phyloP scores from a whole-genome alignment of 2,113 vertebrate species.

The Gobius niger region DNA sequence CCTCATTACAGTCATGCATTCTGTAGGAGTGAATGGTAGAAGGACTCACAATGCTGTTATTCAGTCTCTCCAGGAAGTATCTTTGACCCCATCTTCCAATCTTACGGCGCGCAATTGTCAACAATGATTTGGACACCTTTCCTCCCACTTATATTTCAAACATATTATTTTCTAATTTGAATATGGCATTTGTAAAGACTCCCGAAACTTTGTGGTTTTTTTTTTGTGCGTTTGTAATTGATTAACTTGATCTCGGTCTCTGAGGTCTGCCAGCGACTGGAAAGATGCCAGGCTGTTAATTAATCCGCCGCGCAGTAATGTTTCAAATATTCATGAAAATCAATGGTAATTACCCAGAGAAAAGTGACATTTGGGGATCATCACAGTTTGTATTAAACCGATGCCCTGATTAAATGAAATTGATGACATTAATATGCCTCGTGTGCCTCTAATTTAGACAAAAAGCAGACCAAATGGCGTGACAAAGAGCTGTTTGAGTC shows the following conservation, averaged over 20 bases:
- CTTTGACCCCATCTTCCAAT: not conserved
- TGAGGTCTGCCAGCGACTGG: slow-evolving; percentile 1
- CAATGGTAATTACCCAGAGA: slow-evolving; percentile 30
- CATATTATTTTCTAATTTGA: not conserved
- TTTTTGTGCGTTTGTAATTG: slow-evolving; percentile 19
- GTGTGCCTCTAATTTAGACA: slow-evolving; percentile 9
- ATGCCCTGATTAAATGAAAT: slow-evolving; percentile 26
- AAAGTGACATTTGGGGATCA: slow-evolving; percentile 34
- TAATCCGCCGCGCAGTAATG: slow-evolving; percentile 23
- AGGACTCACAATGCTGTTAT: no score
- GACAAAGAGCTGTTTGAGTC: slow-evolving; percentile 3
- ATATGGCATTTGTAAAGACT: slow-evolving; percentile 22
- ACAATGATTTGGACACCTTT: not conserved
- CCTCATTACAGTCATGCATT: no score
- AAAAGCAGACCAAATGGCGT: slow-evolving; percentile 9
- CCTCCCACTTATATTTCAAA: not conserved
- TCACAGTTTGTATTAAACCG: slow-evolving; percentile 24
- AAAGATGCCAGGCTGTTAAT: slow-evolving; percentile 43
- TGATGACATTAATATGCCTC: slow-evolving; percentile 8
- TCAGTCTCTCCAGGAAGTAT: not conserved
- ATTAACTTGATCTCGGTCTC: slow-evolving; percentile 19
- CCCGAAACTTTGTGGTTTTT: slow-evolving; percentile 4
- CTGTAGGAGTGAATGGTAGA: no score
- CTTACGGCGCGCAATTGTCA: not conserved
- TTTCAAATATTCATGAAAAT: slow-evolving; percentile 40